Conservation (phyloP, 2,888 invertebrate genomes). For the Sipha maydis region DNA sequence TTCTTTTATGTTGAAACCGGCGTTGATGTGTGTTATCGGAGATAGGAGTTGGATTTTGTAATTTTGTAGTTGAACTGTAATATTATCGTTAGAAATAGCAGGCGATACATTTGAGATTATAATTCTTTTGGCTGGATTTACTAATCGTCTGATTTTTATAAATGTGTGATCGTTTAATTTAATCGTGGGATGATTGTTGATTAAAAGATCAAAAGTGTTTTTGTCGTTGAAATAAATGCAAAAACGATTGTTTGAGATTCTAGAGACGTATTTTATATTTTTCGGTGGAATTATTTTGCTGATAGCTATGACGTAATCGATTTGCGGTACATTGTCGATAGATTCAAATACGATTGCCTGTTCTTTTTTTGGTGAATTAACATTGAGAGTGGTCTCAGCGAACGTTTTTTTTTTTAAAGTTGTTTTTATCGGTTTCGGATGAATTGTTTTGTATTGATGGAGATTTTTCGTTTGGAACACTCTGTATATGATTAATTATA, state of each 20-base stretch:
- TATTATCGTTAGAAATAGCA: too few relatives aligned
- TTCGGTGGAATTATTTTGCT: neutral
- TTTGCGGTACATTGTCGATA: neutral
- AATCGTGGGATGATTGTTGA: neutral
- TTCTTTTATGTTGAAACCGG: too few relatives aligned
- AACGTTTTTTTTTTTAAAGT: neutral
- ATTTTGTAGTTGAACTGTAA: too few relatives aligned
- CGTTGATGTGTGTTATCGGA: too few relatives aligned
- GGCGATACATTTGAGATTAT: too few relatives aligned
- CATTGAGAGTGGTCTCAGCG: neutral
- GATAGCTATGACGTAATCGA: too few relatives aligned
- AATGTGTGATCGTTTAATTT: neutral
- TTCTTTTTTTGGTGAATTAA: neutral
- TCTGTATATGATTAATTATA: neutral
- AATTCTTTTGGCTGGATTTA: too few relatives aligned
- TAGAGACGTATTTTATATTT: neutral
- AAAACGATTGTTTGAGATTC: neutral
- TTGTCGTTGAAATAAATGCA: neutral
- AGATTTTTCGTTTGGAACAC: neutral
- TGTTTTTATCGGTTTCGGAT: neutral
- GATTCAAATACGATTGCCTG: too few relatives aligned
- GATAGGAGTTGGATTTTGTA: too few relatives aligned
- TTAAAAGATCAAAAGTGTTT: neutral
- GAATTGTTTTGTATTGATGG: neutral
- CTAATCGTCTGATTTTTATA: neutral